Base-by-base conservation (phyloP, 1,140 invertebrate genomes). In the Brachionus rotundiformis region DNA sequence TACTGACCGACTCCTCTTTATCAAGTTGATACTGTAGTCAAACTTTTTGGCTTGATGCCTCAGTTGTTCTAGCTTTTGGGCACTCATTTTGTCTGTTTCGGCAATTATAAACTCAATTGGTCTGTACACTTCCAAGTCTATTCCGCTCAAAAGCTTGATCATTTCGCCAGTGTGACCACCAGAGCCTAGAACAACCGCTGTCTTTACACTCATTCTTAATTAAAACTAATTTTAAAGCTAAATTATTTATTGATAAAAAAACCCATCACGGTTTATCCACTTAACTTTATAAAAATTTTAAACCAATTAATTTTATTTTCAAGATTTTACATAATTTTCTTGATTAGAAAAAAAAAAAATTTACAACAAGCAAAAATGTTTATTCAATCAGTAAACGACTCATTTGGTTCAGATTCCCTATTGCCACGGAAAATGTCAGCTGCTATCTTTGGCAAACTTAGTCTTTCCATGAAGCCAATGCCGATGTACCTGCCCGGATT, bases 81-180 rank as follows among this genome's bases (percentile, higher is more conserved):
- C 85, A 85, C 94, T 96, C 44, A 92, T 92, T 25, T 85, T 86
- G 88, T 98, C 95, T 71, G 91, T 92, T 33, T 91, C 88, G 13
- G 94, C 93, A 76, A 94, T 85, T 73, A 97, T 87, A 85, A 95
- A 98, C 71, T 92, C 85, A 85, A 92, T 88, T 1, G 92, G 93
- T 2, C 85, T 85, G 86, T 93, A 95, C 83, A 90, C 90, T 6
- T 86, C 83, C 81, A 85, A 86, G 84, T 91, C 88, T 23, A 94
- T 85, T 44, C 89, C 87, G 83, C 90, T 86, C 29, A 93, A 85
- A 29, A 96, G 88, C 82, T 90, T 88, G 49, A 96, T 85, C 91
- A 97, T 93, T 90, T 98, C 95, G 31, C 92, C 91, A 2, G 95
- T 96, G 86, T 98, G 95, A 10, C 93, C 93, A 59, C 76, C 76